Base-by-base conservation (phyloP, 2,113 vertebrate species). In the Tautogolabrus adspersus region DNA sequence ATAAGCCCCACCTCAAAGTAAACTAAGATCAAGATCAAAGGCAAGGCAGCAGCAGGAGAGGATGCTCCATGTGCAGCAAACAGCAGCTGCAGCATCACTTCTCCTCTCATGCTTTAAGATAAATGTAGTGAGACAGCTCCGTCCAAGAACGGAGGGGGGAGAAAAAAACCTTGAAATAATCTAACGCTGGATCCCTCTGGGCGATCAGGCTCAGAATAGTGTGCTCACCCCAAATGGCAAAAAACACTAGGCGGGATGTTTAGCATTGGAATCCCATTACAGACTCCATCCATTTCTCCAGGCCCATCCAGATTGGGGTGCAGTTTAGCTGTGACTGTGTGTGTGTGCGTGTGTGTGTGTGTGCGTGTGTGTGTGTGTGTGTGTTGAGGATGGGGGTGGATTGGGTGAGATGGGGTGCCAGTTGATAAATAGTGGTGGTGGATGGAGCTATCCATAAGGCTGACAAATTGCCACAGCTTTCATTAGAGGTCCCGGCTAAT, bases 381-480 rank as follows among this genome's bases (percentile, higher is more conserved):
- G 82, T 79, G 77, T 69, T 68, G 72, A 73, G 44, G 40, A 66
- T 66, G 76, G 75, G 81, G 85, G 84, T 66, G 77, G 79, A 51
- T 51, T 61, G 87, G 75, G 75, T 72, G 82, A 69, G 67, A 90
- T 63, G 87, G 84, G 87, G 89, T 79, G 88, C 81, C 30, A 70
- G 75, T 86, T 94, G 93, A 94, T 94, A 90, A 93, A 94, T 94
- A 89, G 92, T 66, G 63, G 60, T 66, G 87, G 83, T 81, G 90
- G 90, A 91, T 90, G 88, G 88, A 92, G 88, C 89, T 71, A 88
- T 93, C 90, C 90, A 92, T 94, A 94, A 93, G 82, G 87, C 89
- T 94, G 94, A 95, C 91, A 93, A 92, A 94, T 94, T 86, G 88
- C 92, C 89, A 83, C 88, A 92, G 91, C 93, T 94, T 94, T 95